These are phyloP conservation scores for Argyresthia goedartella DNA, from an alignment of 2,888 invertebrate species.

Conservation along the genomic window DNA sequence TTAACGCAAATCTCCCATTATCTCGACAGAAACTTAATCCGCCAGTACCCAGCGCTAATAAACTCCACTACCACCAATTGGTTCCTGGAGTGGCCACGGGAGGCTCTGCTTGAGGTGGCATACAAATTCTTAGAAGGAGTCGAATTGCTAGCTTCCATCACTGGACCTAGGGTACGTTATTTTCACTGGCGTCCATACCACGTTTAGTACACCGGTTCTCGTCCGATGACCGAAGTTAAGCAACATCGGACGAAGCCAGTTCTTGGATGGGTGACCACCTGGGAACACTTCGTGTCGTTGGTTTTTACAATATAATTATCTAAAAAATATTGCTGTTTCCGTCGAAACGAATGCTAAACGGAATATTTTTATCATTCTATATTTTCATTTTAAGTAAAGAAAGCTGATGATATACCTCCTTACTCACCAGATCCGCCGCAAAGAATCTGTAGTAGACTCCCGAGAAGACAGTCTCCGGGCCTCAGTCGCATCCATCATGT, in stretches of 20 bases:
- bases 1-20: no score
- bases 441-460: slow-evolving; percentile 56
- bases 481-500: slow-evolving; percentile 81
- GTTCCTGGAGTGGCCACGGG: slow-evolving; percentile 91
- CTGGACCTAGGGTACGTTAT: slow-evolving; percentile 65
- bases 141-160: slow-evolving; percentile 78
- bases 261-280: no score
- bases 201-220: slow-evolving; percentile 18
- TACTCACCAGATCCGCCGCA: slow-evolving; percentile 31
- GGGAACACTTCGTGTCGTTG: no score
- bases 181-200: slow-evolving; percentile 17
- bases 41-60: slow-evolving; percentile 90
- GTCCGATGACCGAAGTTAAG: slow-evolving; percentile 12
- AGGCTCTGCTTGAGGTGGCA: slow-evolving; percentile 91
- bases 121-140: slow-evolving; percentile 83
- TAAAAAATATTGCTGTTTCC: no score
- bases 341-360: no score
- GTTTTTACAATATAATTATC: no score
- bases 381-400: no score
- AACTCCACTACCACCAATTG: slow-evolving; percentile 92
- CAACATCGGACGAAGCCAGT: no score
- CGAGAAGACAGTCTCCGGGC: slow-evolving; percentile 74
- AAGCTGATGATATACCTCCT: no score
- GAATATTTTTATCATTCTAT: no score
- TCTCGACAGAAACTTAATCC: slow-evolving; percentile 76